phyloP scores from a whole-genome alignment of 2,113 vertebrate genomes.

The Numenius arquata region DNA sequence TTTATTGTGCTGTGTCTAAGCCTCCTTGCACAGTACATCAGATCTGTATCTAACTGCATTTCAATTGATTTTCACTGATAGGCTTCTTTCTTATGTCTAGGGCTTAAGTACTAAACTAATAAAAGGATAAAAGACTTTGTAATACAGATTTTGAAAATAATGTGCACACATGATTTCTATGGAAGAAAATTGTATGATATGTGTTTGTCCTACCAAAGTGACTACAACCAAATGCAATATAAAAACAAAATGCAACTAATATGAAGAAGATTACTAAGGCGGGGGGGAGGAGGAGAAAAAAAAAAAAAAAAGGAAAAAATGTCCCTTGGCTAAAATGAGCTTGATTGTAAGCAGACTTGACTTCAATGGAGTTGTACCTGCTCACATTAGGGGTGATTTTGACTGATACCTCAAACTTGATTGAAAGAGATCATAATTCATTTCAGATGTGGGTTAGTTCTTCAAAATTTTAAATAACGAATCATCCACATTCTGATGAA shows the following conservation, averaged over 20 bases:
- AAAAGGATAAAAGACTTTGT: slow-evolving; percentile 80
- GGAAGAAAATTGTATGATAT: slow-evolving; percentile 31
- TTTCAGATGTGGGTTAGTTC: slow-evolving; percentile 4
- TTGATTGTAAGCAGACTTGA: slow-evolving; percentile 41
- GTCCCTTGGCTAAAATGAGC: slow-evolving; percentile 27
- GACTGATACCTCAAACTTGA: neutral
- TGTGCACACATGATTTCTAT: slow-evolving; percentile 50
- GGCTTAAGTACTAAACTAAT: slow-evolving; percentile 83
- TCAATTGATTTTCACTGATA: slow-evolving; percentile 86
- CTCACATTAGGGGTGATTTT: neutral
- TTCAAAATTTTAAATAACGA: neutral
- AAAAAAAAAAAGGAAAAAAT: neutral
- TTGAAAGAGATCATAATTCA: neutral
- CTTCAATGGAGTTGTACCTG: slow-evolving; percentile 39
- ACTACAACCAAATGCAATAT: neutral
- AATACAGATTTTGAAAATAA: slow-evolving; percentile 78
- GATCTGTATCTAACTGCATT: slow-evolving; percentile 83
- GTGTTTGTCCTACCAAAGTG: neutral
- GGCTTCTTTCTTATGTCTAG: slow-evolving; percentile 78
- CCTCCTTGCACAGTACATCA: slow-evolving; percentile 73
- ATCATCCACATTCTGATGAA: neutral
- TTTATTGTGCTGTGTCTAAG: slow-evolving; percentile 71
- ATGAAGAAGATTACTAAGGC: neutral
- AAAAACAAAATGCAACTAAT: neutral
- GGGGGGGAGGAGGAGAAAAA: no score